Conservation (phyloP, 2,113 vertebrate genomes). For the Colossoma macropomum region DNA sequence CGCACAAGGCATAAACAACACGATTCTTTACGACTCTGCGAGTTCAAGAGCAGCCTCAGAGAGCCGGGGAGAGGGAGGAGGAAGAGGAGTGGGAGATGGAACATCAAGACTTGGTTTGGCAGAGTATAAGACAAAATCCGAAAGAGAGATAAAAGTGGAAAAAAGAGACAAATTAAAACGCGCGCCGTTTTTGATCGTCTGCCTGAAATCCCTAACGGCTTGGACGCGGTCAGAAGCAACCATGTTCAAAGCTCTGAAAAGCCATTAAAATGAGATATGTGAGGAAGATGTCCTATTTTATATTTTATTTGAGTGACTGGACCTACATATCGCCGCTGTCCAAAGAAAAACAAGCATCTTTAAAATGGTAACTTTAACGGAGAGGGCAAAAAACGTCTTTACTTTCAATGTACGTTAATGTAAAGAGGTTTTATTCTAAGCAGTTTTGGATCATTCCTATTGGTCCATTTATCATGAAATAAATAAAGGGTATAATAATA, state of each 20-base stretch:
- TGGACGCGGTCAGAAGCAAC: background rate
- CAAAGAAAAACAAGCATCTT: too few relatives aligned
- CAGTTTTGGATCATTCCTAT: too few relatives aligned
- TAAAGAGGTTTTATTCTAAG: too few relatives aligned
- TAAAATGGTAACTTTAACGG: too few relatives aligned
- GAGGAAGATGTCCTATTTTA: constrained; percentile 7
- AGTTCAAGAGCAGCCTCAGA: background rate
- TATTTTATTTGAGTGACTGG: background rate
- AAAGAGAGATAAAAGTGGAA: background rate
- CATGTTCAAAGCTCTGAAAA: background rate
- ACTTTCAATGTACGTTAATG: too few relatives aligned
- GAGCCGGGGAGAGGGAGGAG: background rate
- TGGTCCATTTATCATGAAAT: too few relatives aligned
- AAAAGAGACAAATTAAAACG: background rate
- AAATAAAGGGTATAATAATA: too few relatives aligned
- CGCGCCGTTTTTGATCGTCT: constrained; percentile 1
- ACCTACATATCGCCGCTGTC: background rate
- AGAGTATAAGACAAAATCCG: constrained; percentile 8
- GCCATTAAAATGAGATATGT: background rate
- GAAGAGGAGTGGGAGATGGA: background rate
- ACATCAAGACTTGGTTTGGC: background rate
- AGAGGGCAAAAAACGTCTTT: too few relatives aligned
- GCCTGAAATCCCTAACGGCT: background rate
- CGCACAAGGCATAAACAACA: background rate
- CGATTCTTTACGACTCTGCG: background rate